Percentiles rank a stretch among this genome's conserved stretches.
Evolutionary conservation across 2,888 invertebrate genomes (phyloP).

Genomic region (Agriopis marginaria): DNA sequence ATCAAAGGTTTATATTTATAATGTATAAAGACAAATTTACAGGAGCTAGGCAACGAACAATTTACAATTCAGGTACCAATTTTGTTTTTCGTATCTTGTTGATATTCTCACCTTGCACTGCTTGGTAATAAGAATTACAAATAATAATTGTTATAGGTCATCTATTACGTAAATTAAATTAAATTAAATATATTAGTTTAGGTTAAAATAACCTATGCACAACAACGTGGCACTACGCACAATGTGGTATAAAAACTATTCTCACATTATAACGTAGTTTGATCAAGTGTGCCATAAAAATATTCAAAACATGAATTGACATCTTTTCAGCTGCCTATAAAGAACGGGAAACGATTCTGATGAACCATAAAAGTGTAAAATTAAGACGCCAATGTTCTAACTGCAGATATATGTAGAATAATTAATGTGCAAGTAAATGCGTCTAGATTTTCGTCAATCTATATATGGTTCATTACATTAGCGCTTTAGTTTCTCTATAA

Average conservation of each 20-base stretch:
- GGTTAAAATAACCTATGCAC: too few relatives aligned
- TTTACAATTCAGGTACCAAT: neutral
- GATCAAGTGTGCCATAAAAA: slow-evolving; percentile 28
- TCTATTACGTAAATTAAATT: neutral
- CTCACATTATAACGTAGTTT: slow-evolving; percentile 26
- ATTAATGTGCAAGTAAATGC: neutral
- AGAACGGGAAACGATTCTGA: slow-evolving; percentile 23
- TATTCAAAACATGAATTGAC: slow-evolving; percentile 21
- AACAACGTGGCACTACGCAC: neutral
- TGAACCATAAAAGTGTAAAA: slow-evolving; percentile 19
- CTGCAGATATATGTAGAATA: slow-evolving; percentile 3
- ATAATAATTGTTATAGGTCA: neutral
- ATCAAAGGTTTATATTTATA: too few relatives aligned
- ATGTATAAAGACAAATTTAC: too few relatives aligned
- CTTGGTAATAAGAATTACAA: neutral
- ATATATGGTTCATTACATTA: slow-evolving; percentile 46
- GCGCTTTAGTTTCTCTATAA: slow-evolving; percentile 47
- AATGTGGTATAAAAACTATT: slow-evolving; percentile 30
- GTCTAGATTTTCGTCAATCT: slow-evolving; percentile 20
- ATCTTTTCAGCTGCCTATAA: slow-evolving; percentile 24
- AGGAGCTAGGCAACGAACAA: too few relatives aligned
- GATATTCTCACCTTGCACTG: neutral
- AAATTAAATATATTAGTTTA: too few relatives aligned
- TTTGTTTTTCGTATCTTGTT: neutral
- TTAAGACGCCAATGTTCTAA: slow-evolving; percentile 20